Base-by-base conservation (phyloP, 2,113 vertebrate species). In the Nothocercus nigrocapillus region DNA sequence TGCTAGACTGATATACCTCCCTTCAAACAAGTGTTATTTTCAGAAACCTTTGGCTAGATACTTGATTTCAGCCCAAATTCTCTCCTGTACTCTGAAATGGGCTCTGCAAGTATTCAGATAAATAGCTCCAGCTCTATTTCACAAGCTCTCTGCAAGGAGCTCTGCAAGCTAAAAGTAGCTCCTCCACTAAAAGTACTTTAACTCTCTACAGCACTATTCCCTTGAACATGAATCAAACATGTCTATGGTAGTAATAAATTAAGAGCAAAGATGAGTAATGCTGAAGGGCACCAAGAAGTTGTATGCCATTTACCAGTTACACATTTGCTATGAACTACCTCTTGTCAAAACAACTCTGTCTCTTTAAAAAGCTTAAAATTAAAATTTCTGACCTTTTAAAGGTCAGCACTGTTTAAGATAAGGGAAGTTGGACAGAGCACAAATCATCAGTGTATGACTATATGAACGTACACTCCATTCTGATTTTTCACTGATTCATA, bases 401-500 rank as follows among this genome's bases (percentile, higher is more conserved):
- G 94, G 62, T 14, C 94, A 86, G 17, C 58, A 64, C 77, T 90
- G 69, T 84, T 90, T 90, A 93, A 97, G 93, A 92, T 96, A 95
- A 95, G 77, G 76, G 70, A 96, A 95, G 94, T 96, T 58, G 90
- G 93, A 93, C 47, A 85, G 93, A 93, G 92, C 94, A 95, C 89
- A 97, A 94, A 88, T 94, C 83, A 88, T 90, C 90, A 86, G 90
- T 93, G 88, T 56, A 83, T 0, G 88, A 92, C 93, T 73, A 36
- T 90, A 88, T 82, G 85, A 95, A 90, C 79, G 85, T 82, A 96
- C 70, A 87, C 45, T 94, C 95, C 94, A 96, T 96, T 97, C 92
- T 96, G 80, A 90, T 92, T 97, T 96, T 97, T 96, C 85, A 92
- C 92, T 93, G 93, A 96, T 92, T 96, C 92, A 96, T 79, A 89